Evolutionary conservation across 2,797 vertebrate genomes (phyloP), one percentile per base, ranked within the genome.

Genomic region (Triplophysa bombifrons): DNA sequence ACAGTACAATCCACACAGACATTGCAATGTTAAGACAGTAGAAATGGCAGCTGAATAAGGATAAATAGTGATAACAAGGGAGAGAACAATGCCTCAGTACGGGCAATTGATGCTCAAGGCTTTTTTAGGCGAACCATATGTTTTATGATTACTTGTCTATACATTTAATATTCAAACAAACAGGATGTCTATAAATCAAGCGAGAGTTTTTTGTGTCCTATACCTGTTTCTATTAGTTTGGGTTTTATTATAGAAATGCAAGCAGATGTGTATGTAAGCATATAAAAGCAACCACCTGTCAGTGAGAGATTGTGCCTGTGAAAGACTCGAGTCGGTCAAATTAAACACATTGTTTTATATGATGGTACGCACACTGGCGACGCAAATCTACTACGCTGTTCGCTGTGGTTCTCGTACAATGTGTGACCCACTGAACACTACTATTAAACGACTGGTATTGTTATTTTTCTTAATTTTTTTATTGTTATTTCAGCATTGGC

Each of bases 71-170:
- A 17, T 12, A 16, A 75, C 4, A 19, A 55, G 14, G 3, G n/a
- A 2, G 19, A 14, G 9, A 14, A 48, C 44, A 69, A 19, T 11
- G 27, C 10, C 13, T 30, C 9, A 17, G 16, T 13, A 41, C 14
- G 48, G 48, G 12, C 63, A 72, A 20, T 58, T 70, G 58, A 66
- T 66, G 60, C 41, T 76, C 34, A n/a, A 46, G 53, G 55, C 51
- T 72, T 76, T 68, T 84, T 74, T n/a, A 60, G 50, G 67, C 41
- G 81, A 72, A 86, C 80, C 76, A 83, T 83, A 78, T 80, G 79
- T 25, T 77, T 81, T 72, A 68, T 78, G 64, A 79, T 44, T 78
- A 17, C 34, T 61, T 74, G 76, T 76, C 72, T 70, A 63, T 64
- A 46, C 55, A 81, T 83, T 81, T 78, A 48, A 74, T 72, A 82